Evolutionary conservation across 2,797 vertebrate species (phyloP).

Genomic region (Synaphobranchus kaupii): DNA sequence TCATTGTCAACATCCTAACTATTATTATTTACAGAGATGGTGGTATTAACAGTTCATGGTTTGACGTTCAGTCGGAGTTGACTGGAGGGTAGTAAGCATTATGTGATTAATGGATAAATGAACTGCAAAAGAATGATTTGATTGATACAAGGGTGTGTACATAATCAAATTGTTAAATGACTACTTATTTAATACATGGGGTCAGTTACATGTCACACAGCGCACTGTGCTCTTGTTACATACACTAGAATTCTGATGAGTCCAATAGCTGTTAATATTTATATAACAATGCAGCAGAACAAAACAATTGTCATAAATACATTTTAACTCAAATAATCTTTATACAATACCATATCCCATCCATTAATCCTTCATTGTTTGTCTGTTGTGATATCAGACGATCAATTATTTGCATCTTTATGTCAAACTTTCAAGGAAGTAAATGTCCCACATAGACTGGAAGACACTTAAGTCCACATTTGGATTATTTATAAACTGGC

Average conservation of each 20-base stretch:
- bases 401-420: conserved; percentile 10
- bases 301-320: conserved; percentile 64
- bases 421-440: not conserved
- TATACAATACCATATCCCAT: conserved; percentile 52
- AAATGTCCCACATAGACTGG: conserved; percentile 54
- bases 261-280: conserved; percentile 47
- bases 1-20: conserved; percentile 11
- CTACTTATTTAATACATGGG: conserved; percentile 76
- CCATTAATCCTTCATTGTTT: conserved; percentile 28
- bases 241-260: conserved; percentile 61
- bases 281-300: conserved; percentile 72
- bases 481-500: not conserved
- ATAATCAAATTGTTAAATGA: conserved; percentile 74
- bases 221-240: conserved; percentile 64
- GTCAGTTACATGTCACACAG: conserved; percentile 78
- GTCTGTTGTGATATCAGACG: conserved; percentile 40
- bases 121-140: conserved; percentile 44
- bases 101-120: not conserved
- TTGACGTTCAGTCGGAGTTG: conserved; percentile 11
- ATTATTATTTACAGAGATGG: conserved; percentile 29
- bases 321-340: conserved; percentile 52
- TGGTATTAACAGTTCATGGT: conserved; percentile 1
- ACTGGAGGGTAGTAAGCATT: conserved; percentile 41
- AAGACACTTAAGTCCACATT: conserved; percentile 62
- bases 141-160: conserved; percentile 59